These are phyloP conservation scores for Cydia splendana DNA, from an alignment of 1,140 invertebrate genomes.

Conservation along the genomic window DNA sequence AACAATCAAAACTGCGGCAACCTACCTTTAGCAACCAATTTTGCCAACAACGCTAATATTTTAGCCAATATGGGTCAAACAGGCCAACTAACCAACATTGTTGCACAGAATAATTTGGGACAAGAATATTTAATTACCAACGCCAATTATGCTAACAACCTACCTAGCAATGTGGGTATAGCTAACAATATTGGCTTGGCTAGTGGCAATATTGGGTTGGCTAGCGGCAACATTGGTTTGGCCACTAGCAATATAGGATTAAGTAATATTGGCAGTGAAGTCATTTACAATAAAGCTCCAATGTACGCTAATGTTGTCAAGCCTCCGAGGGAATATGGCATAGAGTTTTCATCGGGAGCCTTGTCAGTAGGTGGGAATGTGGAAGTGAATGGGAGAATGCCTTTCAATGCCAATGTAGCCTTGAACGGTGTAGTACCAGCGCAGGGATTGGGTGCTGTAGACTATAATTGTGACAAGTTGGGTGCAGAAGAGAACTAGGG, in stretches of 20 bases:
- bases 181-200: not conserved
- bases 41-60: not conserved
- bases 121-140: constrained; percentile 6
- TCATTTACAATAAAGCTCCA: not conserved
- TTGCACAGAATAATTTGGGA: not conserved
- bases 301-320: constrained; percentile 19
- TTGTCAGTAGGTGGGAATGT: not conserved
- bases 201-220: constrained; percentile 3
- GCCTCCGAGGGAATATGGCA: constrained; percentile 7
- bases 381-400: constrained; percentile 9
- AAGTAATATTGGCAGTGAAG: not conserved
- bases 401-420: not conserved
- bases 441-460: not conserved
- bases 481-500: not conserved
- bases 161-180: too few species aligned
- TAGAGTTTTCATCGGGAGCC: not conserved
- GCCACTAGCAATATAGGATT: not conserved
- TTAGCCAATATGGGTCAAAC: constrained; percentile 8
- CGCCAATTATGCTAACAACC: not conserved
- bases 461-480: not conserved
- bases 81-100: not conserved
- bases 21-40: not conserved
- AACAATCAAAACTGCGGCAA: constrained; percentile 8
- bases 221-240: constrained; percentile 4
- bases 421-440: not conserved